Conservation (phyloP, 1,140 invertebrate genomes). For the Megathymus violae region DNA sequence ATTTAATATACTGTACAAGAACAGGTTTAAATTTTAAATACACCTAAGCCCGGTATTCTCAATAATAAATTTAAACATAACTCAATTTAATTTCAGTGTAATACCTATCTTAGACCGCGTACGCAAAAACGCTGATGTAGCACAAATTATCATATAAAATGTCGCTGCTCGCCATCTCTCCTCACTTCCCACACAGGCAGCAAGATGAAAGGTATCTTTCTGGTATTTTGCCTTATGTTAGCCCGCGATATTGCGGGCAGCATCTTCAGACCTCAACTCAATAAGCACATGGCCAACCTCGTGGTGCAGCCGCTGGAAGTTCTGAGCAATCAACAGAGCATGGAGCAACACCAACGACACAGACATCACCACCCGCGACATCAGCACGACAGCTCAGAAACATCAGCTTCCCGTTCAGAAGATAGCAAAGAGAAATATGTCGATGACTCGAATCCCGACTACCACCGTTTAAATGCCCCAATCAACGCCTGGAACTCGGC, state of each 20-base stretch:
- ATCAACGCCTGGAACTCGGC: conserved; percentile 43
- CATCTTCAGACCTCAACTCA: conserved; percentile 57
- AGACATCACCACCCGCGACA: conserved; percentile 17
- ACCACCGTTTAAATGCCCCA: conserved; percentile 19
- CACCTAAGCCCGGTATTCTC: too few relatives aligned
- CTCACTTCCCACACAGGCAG: conserved; percentile 6
- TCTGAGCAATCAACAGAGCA: conserved; percentile 35
- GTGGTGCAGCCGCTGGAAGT: conserved; percentile 46
- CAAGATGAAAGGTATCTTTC: conserved; percentile 61
- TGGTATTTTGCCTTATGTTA: conserved; percentile 60
- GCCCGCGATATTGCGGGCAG: conserved; percentile 51
- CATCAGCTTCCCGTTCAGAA: conserved; percentile 13
- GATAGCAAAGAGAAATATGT: conserved; percentile 40
- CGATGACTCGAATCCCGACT: conserved; percentile 36
- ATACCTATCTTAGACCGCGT: neutral
- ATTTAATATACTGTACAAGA: too few relatives aligned
- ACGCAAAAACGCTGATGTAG: neutral
- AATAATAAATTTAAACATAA: too few relatives aligned
- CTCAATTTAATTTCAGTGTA: neutral
- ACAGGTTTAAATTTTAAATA: too few relatives aligned
- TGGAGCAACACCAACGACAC: conserved; percentile 29
- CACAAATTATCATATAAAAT: conserved; percentile 12
- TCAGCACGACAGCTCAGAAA: conserved; percentile 8
- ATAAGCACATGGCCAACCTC: conserved; percentile 38
- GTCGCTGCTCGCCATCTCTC: neutral